Evolutionary conservation across 2,797 vertebrate genomes (phyloP).

Genomic region (Pseudomugil tenellus): DNA sequence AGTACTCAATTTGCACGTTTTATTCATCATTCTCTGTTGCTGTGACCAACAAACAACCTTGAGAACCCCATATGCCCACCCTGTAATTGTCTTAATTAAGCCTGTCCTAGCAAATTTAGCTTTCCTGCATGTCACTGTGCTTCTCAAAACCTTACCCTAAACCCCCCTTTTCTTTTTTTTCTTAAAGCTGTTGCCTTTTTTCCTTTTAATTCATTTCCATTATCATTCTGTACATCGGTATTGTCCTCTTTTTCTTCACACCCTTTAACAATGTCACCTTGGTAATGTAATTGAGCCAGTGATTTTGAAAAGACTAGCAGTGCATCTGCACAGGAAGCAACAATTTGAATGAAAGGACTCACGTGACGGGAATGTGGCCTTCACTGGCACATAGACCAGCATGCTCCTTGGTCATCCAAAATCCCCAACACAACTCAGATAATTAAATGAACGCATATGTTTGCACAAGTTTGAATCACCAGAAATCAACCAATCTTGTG

Average conservation of each 20-base stretch:
- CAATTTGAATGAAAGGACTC: conserved; percentile 37
- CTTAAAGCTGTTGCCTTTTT: conserved; percentile 19
- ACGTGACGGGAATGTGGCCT: conserved; percentile 56
- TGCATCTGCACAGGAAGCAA: conserved; percentile 31
- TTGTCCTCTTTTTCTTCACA: conserved; percentile 38
- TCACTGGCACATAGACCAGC: conserved; percentile 58
- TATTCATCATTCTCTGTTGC: conserved; percentile 66
- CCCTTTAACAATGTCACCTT: conserved; percentile 48
- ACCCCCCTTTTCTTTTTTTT: conserved; percentile 30
- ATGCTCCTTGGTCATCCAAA: conserved; percentile 51
- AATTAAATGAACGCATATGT: conserved; percentile 75
- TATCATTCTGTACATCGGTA: conserved; percentile 12
- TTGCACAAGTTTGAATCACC: background rate
- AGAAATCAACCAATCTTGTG: background rate
- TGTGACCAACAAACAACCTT: conserved; percentile 49
- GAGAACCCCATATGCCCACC: conserved; percentile 49
- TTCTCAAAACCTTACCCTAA: conserved; percentile 42
- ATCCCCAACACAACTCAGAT: conserved; percentile 68
- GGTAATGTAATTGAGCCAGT: conserved; percentile 68
- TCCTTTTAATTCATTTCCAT: conserved; percentile 11
- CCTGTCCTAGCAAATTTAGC: conserved; percentile 62
- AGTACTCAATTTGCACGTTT: conserved; percentile 56
- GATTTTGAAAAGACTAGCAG: conserved; percentile 54
- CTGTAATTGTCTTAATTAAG: conserved; percentile 76
- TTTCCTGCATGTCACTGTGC: conserved; percentile 57